phyloP scores from a whole-genome alignment of 2,888 invertebrate species.

The Pseudococcus viburni region DNA sequence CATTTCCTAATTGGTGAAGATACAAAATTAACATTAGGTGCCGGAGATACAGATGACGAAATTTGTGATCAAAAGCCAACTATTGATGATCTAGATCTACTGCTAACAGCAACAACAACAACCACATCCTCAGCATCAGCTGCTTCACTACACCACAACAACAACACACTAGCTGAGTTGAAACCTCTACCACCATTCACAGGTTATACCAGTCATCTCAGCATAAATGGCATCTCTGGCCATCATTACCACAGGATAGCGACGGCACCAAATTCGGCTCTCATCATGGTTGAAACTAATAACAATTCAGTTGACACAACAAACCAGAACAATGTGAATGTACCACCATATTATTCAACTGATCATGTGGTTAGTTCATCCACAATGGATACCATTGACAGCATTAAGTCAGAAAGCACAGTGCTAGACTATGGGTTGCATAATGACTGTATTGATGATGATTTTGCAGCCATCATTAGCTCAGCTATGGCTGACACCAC shows the following conservation, averaged over 20 bases:
- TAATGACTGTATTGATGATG: conserved; percentile 78
- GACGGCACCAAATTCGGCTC: conserved; percentile 70
- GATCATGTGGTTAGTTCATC: conserved; percentile 73
- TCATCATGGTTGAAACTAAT: conserved; percentile 73
- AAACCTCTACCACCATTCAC: conserved; percentile 90
- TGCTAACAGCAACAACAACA: conserved; percentile 62
- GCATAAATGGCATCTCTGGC: conserved; percentile 89
- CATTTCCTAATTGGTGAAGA: conserved; percentile 70
- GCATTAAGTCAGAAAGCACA: conserved; percentile 70
- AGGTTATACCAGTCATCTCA: conserved; percentile 87
- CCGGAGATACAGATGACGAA: conserved; percentile 68
- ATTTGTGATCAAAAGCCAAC: conserved; percentile 67
- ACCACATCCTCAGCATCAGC: conserved; percentile 66
- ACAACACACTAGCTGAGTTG: conserved; percentile 78
- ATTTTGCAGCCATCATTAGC: conserved; percentile 88
- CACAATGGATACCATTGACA: conserved; percentile 71
- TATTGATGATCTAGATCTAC: conserved; percentile 69
- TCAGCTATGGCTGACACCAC: conserved; percentile 84
- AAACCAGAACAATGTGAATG: conserved; percentile 70
- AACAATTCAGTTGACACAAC: conserved; percentile 76
- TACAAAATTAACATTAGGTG: conserved; percentile 67
- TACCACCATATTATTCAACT: conserved; percentile 68
- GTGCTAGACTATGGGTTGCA: conserved; percentile 69
- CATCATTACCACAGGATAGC: conserved; percentile 91
- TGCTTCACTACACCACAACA: conserved; percentile 67